Conservation (phyloP, 2,113 vertebrate genomes). For the Aptenodytes patagonicus region DNA sequence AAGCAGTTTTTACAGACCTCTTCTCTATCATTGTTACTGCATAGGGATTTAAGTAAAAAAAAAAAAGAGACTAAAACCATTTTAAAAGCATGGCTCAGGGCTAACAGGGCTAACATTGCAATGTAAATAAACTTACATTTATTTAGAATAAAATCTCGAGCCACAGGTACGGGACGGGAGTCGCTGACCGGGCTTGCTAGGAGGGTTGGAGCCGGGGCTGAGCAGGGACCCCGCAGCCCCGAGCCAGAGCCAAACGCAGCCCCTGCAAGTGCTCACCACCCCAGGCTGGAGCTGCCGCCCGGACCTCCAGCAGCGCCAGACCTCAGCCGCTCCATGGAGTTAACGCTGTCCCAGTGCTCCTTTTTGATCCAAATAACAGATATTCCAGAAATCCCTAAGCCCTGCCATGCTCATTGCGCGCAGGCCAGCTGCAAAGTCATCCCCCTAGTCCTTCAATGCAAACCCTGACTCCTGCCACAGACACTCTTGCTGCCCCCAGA, state of each 20-base stretch:
- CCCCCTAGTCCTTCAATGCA: too few relatives aligned
- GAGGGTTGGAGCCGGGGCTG: neutral
- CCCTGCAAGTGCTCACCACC: neutral
- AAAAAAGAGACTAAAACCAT: neutral
- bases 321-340: neutral
- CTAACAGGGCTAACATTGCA: neutral
- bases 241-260: too few relatives aligned
- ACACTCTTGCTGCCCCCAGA: neutral
- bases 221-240: neutral
- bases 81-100: neutral
- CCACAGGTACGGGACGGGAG: neutral
- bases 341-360: neutral
- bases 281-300: neutral
- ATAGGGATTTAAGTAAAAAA: too few relatives aligned
- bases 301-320: neutral
- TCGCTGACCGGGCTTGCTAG: rapidly evolving
- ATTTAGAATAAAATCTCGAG: neutral
- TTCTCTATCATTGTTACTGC: neutral
- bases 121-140: neutral
- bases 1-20: neutral
- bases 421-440: neutral
- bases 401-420: neutral
- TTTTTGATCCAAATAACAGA: neutral
- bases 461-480: neutral
- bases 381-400: too few relatives aligned